Percentiles rank a stretch among this genome's conserved stretches.
Conservation (phyloP, 2,113 vertebrate species). For the Alouatta palliata region DNA sequence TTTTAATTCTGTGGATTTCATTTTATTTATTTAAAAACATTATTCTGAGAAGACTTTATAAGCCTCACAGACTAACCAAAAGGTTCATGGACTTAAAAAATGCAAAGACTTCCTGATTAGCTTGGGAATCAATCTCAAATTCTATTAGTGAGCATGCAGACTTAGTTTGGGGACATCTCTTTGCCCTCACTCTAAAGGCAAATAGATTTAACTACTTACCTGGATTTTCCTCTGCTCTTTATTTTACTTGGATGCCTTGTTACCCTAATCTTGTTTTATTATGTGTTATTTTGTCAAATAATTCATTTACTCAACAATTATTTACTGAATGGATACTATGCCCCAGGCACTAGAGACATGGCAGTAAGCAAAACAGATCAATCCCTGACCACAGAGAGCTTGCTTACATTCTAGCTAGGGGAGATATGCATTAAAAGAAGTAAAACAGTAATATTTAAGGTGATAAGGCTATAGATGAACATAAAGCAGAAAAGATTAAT, state of each 20-base stretch:
- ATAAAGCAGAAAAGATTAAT: neutral
- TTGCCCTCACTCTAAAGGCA: neutral
- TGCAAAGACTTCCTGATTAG: neutral
- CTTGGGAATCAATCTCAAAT: neutral
- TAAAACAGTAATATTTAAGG: neutral
- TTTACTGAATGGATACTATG: neutral
- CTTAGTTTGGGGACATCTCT: neutral
- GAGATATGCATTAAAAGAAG: constrained; percentile 10
- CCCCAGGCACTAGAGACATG: neutral
- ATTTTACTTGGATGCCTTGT: neutral
- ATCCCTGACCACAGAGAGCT: neutral
- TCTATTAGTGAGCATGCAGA: neutral
- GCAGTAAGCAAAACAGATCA: neutral
- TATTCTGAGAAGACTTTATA: constrained; percentile 6
- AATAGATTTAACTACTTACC: neutral
- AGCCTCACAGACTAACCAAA: neutral
- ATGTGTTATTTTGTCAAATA: neutral
- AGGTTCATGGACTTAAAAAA: neutral
- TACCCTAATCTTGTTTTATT: constrained; percentile 1
- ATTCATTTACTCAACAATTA: neutral
- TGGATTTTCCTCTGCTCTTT: neutral
- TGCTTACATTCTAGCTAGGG: neutral
- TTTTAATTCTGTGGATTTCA: neutral
- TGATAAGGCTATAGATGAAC: neutral
- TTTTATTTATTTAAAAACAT: constrained; percentile 13